phyloP scores from a whole-genome alignment of 2,888 invertebrate genomes.

The Drosophila prolongata region DNA sequence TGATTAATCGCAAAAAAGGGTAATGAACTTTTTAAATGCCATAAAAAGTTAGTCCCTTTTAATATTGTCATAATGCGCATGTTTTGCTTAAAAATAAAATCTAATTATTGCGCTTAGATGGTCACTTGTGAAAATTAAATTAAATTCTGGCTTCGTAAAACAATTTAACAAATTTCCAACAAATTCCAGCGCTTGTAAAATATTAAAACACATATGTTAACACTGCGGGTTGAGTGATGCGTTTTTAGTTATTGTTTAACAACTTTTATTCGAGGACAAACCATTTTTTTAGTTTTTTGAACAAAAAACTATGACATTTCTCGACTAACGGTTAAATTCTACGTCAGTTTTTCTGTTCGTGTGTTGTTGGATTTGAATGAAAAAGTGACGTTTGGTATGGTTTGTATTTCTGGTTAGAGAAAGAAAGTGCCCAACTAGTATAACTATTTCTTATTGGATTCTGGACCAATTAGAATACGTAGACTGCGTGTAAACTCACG shows the following conservation, averaged over 20 bases:
- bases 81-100: conserved; percentile 3
- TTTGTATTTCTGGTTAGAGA: too few species aligned
- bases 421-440: too few species aligned
- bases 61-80: conserved; percentile 23
- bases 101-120: neutral
- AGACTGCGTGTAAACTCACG: neutral
- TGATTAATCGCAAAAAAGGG: neutral
- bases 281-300: neutral
- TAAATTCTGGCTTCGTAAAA: conserved; percentile 9
- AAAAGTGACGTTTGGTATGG: too few species aligned
- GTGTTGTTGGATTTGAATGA: neutral
- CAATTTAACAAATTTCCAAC: conserved; percentile 16
- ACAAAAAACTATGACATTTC: neutral
- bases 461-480: conserved; percentile 7
- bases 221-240: neutral
- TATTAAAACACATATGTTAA: conserved; percentile 4
- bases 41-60: conserved; percentile 9
- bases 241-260: conserved; percentile 18
- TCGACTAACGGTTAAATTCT: neutral
- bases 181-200: conserved; percentile 8
- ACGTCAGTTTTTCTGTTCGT: neutral
- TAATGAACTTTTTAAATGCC: neutral
- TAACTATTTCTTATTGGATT: neutral
- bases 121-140: conserved; percentile 22
- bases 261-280: conserved; percentile 3